phyloP scores from a whole-genome alignment of 2,797 vertebrate species.

The Octomys mimax region DNA sequence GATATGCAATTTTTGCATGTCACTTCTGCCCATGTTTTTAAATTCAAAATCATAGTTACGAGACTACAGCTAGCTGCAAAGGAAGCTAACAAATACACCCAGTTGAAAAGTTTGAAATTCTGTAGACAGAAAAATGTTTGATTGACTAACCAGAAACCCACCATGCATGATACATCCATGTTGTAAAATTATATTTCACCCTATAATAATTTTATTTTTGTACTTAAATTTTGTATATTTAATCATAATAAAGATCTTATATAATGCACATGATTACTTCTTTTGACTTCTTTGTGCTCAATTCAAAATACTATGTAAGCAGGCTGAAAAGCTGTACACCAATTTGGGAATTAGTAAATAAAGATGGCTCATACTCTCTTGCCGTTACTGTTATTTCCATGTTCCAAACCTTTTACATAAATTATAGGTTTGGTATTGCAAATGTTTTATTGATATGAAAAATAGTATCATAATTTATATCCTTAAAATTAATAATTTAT shows the following conservation, averaged over 20 bases:
- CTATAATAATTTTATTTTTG: not conserved
- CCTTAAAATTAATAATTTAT: not conserved
- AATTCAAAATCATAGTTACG: not conserved
- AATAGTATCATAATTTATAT: not conserved
- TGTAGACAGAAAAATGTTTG: not conserved
- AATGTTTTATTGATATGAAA: not conserved
- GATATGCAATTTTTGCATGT: not conserved
- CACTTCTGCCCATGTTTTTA: not conserved
- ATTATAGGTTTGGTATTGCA: not conserved
- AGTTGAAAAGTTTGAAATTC: not conserved
- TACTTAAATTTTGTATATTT: conserved; percentile 6
- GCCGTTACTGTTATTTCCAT: conserved; percentile 27
- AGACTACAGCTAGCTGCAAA: not conserved
- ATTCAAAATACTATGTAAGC: not conserved
- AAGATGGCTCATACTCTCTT: not conserved
- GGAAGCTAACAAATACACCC: not conserved
- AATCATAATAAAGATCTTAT: not conserved
- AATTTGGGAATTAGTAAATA: not conserved
- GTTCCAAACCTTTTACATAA: not conserved
- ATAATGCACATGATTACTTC: not conserved
- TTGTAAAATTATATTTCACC: not conserved
- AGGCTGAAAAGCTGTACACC: not conserved
- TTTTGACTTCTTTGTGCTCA: not conserved
- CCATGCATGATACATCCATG: not conserved
- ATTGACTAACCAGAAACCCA: not conserved